Evolutionary conservation across 2,113 vertebrate species (phyloP).

Genomic region (Entomyzon cyanotis): DNA sequence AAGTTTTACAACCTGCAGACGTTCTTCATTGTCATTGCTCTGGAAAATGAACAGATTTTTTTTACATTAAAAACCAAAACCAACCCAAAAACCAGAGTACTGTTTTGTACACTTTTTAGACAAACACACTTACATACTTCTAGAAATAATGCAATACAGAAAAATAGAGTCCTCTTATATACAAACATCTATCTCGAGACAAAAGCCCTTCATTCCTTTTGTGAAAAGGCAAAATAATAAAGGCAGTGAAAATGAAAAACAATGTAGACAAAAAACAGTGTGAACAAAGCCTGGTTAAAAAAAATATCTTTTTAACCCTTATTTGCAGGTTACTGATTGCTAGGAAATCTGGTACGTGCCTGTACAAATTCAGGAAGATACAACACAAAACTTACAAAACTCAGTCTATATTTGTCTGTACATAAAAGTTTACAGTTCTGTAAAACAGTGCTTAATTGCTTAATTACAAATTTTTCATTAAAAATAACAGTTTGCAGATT

Average conservation of each 20-base stretch:
- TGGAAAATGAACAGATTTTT: conserved; percentile 60
- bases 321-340: background rate
- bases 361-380: background rate
- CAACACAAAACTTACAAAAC: background rate
- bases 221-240: background rate
- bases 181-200: background rate
- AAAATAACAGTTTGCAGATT: background rate
- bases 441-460: background rate
- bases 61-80: background rate
- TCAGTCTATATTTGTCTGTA: background rate
- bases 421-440: background rate
- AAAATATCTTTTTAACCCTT: background rate
- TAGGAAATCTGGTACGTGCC: background rate
- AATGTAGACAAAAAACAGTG: background rate
- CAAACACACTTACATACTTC: background rate
- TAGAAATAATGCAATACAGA: background rate
- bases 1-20: conserved; percentile 96
- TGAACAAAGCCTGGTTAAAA: background rate
- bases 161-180: background rate
- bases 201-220: background rate
- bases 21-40: conserved; percentile 99
- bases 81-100: background rate
- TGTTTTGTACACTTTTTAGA: background rate
- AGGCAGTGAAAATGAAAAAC: background rate
- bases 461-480: background rate